These are phyloP conservation scores for Rallus limicola DNA, from an alignment of 2,113 vertebrate species.

Conservation along the genomic window DNA sequence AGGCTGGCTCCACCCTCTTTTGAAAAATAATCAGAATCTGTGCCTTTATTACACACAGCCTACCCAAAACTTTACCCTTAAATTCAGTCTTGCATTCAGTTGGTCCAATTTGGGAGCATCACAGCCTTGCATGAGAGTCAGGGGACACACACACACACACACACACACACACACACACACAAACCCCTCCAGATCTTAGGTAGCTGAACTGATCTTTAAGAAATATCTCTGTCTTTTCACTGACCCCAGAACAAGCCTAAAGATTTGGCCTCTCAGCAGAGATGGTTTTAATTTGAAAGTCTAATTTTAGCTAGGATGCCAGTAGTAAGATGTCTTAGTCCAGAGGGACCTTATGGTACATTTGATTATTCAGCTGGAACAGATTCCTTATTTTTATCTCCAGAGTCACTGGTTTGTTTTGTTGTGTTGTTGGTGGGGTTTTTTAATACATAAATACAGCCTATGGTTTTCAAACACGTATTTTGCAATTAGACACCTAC, in stretches of 20 bases:
- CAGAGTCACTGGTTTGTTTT: neutral
- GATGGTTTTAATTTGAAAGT: slow-evolving; percentile 24
- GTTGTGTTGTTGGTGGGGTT: too few species aligned
- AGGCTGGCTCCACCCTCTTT: neutral
- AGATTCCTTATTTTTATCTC: neutral
- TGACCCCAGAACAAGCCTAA: neutral
- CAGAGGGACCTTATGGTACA: neutral
- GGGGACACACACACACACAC: neutral
- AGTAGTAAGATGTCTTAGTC: slow-evolving; percentile 14
- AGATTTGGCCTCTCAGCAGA: neutral
- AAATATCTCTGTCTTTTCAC: neutral
- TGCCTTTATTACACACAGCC: neutral
- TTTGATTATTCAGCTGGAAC: neutral
- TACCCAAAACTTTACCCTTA: neutral
- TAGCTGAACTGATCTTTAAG: neutral
- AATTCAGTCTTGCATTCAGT: neutral
- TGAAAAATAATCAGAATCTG: neutral
- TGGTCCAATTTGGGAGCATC: neutral
- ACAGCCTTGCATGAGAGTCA: neutral
- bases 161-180: fast-evolving
- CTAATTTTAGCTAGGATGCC: slow-evolving; percentile 43
- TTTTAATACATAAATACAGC: neutral
- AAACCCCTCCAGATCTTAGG: neutral
- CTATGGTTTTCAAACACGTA: neutral
- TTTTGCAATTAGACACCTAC: neutral